phyloP scores from a whole-genome alignment of 2,113 vertebrate species.

The Anhinga rufa region DNA sequence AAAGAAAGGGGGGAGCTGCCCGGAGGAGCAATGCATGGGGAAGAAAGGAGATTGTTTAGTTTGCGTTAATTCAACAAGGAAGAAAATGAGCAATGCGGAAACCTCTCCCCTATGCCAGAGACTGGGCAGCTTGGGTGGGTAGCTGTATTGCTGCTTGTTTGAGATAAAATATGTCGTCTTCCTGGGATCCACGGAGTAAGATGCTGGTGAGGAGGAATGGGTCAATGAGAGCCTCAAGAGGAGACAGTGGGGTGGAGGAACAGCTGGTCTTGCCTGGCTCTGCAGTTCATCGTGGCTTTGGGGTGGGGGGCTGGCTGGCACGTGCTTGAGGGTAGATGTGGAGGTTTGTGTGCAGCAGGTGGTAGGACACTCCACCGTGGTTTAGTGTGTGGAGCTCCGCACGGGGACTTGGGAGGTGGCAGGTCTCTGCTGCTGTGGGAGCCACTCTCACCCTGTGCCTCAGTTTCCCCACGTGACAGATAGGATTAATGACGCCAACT shows the following conservation, averaged over 20 bases:
- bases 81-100: conserved; percentile 9
- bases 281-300: not conserved
- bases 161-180: not conserved
- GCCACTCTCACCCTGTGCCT: not conserved
- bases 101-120: not conserved
- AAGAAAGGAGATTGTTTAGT: conserved; percentile 27
- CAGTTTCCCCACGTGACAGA: not conserved
- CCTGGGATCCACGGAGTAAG: not conserved
- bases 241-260: not conserved
- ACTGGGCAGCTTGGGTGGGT: not conserved
- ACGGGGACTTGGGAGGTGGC: accelerated
- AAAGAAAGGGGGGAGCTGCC: not conserved
- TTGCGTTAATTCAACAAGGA: conserved; percentile 3
- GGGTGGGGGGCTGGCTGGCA: not conserved
- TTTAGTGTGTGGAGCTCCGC: accelerated
- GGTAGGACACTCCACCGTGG: accelerated
- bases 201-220: not conserved
- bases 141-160: not conserved
- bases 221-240: not conserved
- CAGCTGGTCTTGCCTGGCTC: accelerated
- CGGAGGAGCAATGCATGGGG: not conserved
- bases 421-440: not conserved
- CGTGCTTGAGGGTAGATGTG: accelerated
- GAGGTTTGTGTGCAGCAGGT: not conserved
- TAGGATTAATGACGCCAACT: not conserved